These are phyloP conservation scores for Taphrorychus bicolor DNA, from an alignment of 2,888 invertebrate genomes.

Conservation along the genomic window DNA sequence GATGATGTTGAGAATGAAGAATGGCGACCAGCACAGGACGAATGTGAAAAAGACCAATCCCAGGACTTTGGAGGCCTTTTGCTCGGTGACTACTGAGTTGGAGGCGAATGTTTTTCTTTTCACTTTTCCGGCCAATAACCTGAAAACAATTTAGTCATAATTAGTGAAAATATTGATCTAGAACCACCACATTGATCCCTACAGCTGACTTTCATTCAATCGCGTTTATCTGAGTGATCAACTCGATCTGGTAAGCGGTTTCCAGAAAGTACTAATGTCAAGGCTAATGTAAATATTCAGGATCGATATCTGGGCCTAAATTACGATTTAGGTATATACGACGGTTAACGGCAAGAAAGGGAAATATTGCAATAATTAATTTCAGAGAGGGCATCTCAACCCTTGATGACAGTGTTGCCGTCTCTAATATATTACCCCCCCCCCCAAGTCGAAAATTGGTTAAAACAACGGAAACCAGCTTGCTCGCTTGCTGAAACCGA, in stretches of 20 bases:
- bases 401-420: neutral
- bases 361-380: neutral
- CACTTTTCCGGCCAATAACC: constrained; percentile 73
- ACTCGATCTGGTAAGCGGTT: too few species aligned
- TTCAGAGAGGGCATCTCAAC: neutral
- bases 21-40: constrained; percentile 92
- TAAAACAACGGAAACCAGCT: neutral
- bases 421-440: neutral
- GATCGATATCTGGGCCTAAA: too few species aligned
- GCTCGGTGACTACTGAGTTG: constrained; percentile 88
- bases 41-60: constrained; percentile 93
- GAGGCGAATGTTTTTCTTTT: constrained; percentile 76
- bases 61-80: constrained; percentile 93
- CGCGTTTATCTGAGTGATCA: too few species aligned
- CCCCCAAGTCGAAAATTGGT: neutral
- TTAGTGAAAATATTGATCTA: too few species aligned
- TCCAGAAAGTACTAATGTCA: too few species aligned
- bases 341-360: neutral
- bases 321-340: too few species aligned
- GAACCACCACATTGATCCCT: too few species aligned
- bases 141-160: constrained; percentile 54
- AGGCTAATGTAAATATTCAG: too few species aligned
- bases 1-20: constrained; percentile 86
- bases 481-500: neutral
- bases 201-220: too few species aligned